Base-by-base conservation (phyloP, 2,888 invertebrate genomes). In the Saturnia japonica region DNA sequence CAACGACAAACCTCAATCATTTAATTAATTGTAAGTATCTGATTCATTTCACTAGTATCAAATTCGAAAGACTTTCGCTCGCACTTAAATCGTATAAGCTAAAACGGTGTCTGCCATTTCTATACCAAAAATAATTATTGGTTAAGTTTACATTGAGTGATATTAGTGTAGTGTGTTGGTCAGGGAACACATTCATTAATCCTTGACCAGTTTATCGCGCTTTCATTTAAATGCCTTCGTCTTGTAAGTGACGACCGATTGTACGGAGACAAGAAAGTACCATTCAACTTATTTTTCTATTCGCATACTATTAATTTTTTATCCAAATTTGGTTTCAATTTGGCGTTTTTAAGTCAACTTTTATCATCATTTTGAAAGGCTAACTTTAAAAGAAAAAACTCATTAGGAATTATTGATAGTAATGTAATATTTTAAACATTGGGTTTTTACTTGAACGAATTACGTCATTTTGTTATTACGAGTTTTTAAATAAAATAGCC, bases 221-320 rank as follows among this genome's bases (percentile, higher is more conserved):
- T 85, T 90, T 89, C 89, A 89, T 91, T 91, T 91, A 91, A 92
- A 93, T 92, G 88, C 91, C 88, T 87, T 85, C 85, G 86, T 80
- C 88, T 85, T 90, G 90, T 89, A 86, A 84, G 80, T 78, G 82
- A 85, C 76, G 81, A 73, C 57, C 12, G 25, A 45, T 22, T 60
- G 85, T 74, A 79, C 72, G 76, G 83, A 19, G 4, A 64, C n/a
- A 54, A 57, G 84, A 80, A 89, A 90, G 84, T 88, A 76, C 76
- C 22, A 72, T 6, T 16, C 28, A 71, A 67, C 12, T 57, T 11
- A 19, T 19, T 47, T 47, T 47, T 19, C 16, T 7, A 7, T 19
- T 47, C 19, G n/a, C n/a, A n/a, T 16, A 16, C 4, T 42, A 47
- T 16, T 47, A 47, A 16, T 16, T 47, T 47, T 47, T 9, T 47